A percentile compares a stretch with the other conserved stretches of the same genome.
Conservation (phyloP, 2,113 vertebrate species). For the Daubentonia madagascariensis region DNA sequence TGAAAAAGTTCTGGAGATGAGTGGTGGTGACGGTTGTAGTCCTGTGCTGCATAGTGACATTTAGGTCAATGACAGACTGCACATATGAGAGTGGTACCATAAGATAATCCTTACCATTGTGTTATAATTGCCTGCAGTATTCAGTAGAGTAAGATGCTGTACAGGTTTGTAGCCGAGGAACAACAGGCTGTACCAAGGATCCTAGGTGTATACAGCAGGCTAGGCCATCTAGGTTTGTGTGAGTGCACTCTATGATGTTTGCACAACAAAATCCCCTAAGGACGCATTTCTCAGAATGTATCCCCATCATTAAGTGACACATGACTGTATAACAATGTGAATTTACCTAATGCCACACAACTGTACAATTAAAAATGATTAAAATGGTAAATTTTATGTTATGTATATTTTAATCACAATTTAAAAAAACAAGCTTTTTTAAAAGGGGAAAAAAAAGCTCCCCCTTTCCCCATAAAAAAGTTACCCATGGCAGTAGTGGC, state of each 20-base stretch:
- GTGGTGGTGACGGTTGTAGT: fast-evolving
- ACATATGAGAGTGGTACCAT: background rate
- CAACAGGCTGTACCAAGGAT: no score
- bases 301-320: background rate
- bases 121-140: background rate
- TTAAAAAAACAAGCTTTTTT: background rate
- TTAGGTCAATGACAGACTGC: background rate
- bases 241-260: background rate
- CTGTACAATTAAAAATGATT: background rate
- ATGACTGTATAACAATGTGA: fast-evolving
- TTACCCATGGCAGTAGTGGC: background rate
- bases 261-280: background rate
- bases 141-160: background rate
- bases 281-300: background rate
- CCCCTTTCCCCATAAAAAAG: background rate
- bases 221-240: background rate
- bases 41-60: background rate
- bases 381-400: no score
- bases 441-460: background rate
- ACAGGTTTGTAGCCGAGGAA: background rate
- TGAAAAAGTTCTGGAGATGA: background rate
- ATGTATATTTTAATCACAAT: background rate
- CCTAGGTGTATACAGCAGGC: background rate
- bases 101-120: background rate
- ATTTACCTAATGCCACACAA: background rate